Evolutionary conservation across 2,113 vertebrate genomes (phyloP).

Genomic region (Prionailurus viverrinus): DNA sequence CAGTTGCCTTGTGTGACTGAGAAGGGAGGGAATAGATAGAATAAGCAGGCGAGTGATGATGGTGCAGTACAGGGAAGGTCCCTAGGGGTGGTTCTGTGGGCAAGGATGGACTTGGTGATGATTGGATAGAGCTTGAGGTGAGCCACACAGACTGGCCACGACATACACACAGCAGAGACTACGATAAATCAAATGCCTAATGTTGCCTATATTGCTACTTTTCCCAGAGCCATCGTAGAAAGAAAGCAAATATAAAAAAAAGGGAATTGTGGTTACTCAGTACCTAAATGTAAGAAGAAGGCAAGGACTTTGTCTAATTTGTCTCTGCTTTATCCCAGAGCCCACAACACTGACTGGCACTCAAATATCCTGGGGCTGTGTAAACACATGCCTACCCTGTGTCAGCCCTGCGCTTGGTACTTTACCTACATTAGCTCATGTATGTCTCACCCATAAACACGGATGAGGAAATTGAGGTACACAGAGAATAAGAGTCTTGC

Average conservation of each 20-base stretch:
- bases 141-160: not conserved
- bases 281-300: not conserved
- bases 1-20: not conserved
- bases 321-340: not conserved
- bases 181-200: not conserved
- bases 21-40: not conserved
- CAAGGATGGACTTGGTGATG: not conserved
- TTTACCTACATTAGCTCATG: not conserved
- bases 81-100: too few species aligned
- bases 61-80: fast-evolving
- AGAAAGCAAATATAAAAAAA: conserved; percentile 44
- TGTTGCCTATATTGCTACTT: not conserved
- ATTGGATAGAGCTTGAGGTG: not conserved
- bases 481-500: conserved; percentile 26
- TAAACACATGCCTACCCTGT: not conserved
- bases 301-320: not conserved
- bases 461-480: conserved; percentile 46
- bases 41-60: not conserved
- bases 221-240: not conserved
- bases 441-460: conserved; percentile 49
- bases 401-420: not conserved
- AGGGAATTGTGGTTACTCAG: not conserved
- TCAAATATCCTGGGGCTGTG: not conserved
- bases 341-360: not conserved
- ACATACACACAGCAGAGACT: not conserved